Percentiles rank a stretch among this genome's conserved stretches.
These are phyloP conservation scores for Formica exsecta DNA, from an alignment of 1,140 invertebrate genomes.

Conservation along the genomic window DNA sequence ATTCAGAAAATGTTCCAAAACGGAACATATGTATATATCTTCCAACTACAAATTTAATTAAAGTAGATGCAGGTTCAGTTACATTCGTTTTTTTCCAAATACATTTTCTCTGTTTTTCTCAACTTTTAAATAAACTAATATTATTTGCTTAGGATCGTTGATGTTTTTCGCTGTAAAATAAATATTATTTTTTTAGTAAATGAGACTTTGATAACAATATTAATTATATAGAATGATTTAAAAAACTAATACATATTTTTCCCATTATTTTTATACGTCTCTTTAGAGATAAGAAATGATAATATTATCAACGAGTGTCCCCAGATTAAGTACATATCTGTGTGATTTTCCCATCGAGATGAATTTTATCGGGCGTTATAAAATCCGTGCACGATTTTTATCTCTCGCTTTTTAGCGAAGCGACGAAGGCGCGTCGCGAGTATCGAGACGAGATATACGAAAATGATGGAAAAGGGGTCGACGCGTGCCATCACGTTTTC, in stretches of 20 bases:
- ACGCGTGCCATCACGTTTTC: constrained; percentile 53
- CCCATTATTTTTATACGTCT: neutral
- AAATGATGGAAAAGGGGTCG: constrained; percentile 48
- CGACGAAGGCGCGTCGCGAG: neutral
- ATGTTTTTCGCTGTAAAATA: neutral
- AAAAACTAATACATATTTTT: neutral
- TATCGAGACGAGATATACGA: neutral
- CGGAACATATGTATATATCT: neutral
- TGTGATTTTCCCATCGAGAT: neutral
- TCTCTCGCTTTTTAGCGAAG: neutral
- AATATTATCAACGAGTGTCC: too few relatives aligned
- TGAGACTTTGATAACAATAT: neutral
- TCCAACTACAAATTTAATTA: constrained; percentile 42
- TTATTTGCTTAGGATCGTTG: neutral
- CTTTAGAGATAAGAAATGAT: neutral
- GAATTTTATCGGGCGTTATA: neutral
- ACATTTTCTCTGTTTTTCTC: neutral
- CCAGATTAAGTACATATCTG: neutral
- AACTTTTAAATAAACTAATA: neutral
- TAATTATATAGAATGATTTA: neutral
- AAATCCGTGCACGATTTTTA: neutral
- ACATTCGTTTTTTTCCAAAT: neutral
- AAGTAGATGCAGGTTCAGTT: constrained; percentile 9
- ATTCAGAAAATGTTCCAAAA: constrained; percentile 25
- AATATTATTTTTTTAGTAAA: neutral